Conservation (phyloP, 2,888 invertebrate species). For the Lycaena phlaeas region DNA sequence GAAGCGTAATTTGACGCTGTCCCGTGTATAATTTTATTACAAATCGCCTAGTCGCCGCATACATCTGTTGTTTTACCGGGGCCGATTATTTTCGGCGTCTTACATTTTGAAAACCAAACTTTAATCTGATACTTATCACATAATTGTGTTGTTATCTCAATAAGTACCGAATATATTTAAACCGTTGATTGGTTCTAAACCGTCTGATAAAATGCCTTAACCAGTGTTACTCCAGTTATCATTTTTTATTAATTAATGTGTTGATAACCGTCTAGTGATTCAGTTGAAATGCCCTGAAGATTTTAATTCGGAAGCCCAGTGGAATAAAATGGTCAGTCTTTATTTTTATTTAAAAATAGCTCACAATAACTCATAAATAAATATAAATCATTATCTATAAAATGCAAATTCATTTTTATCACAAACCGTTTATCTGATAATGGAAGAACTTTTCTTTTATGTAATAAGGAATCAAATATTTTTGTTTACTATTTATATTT, state of each 20-base stretch:
- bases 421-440: slow-evolving; percentile 18
- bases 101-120: slow-evolving; percentile 31
- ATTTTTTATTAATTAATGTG: slow-evolving; percentile 20
- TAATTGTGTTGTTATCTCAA: slow-evolving; percentile 63
- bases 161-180: slow-evolving; percentile 56
- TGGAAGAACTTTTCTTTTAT: slow-evolving; percentile 10
- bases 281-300: background rate
- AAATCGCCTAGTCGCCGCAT: slow-evolving; percentile 52
- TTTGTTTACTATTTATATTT: background rate
- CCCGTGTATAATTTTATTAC: slow-evolving; percentile 71
- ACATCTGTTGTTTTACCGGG: slow-evolving; percentile 37
- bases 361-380: background rate
- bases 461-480: slow-evolving; percentile 3
- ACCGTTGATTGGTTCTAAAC: slow-evolving; percentile 64
- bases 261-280: slow-evolving; percentile 6
- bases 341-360: background rate
- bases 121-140: slow-evolving; percentile 53
- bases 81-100: slow-evolving; percentile 34
- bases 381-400: slow-evolving; percentile 15
- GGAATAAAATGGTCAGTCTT: slow-evolving; percentile 3
- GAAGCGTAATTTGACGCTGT: slow-evolving; percentile 71
- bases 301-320: background rate
- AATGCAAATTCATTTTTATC: slow-evolving; percentile 16
- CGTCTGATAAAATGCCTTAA: slow-evolving; percentile 42
- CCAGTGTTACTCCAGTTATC: slow-evolving; percentile 24